A percentile compares a stretch with the other conserved stretches of the same genome.
Conservation (phyloP, 2,113 vertebrate genomes). For the Asarcornis scutulata region DNA sequence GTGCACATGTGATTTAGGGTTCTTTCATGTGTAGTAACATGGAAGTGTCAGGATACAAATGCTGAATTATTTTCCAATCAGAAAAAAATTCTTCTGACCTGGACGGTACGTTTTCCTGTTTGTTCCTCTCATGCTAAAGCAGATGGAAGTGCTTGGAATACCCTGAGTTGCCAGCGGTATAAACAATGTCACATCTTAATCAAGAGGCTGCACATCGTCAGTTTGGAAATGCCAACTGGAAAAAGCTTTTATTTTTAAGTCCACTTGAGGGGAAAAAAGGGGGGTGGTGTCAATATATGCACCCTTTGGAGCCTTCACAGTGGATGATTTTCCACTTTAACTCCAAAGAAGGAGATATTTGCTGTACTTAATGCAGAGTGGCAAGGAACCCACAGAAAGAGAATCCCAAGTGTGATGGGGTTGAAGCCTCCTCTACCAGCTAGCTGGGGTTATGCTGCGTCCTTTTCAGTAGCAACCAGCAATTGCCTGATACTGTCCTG, state of each 20-base stretch:
- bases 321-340: not conserved
- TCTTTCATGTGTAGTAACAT: not conserved
- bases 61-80: not conserved
- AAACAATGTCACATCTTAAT: not conserved
- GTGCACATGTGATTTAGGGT: not conserved
- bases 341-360: not conserved
- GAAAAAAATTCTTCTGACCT: not conserved
- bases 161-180: not conserved
- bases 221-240: not conserved
- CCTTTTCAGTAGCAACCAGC: not conserved
- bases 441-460: not conserved
- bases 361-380: not conserved
- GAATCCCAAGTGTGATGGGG: not conserved
- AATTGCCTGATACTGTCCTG: not conserved
- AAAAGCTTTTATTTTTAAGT: not conserved
- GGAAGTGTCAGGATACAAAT: not conserved
- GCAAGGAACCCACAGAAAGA: not conserved
- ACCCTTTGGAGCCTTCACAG: not conserved
- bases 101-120: not conserved
- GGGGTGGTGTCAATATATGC: not conserved
- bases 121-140: not conserved
- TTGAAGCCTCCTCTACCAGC: not conserved
- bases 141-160: constrained; percentile 2
- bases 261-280: not conserved
- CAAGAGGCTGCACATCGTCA: not conserved